Base-by-base conservation (phyloP, 2,797 vertebrate genomes). In the Phataginus tricuspis region DNA sequence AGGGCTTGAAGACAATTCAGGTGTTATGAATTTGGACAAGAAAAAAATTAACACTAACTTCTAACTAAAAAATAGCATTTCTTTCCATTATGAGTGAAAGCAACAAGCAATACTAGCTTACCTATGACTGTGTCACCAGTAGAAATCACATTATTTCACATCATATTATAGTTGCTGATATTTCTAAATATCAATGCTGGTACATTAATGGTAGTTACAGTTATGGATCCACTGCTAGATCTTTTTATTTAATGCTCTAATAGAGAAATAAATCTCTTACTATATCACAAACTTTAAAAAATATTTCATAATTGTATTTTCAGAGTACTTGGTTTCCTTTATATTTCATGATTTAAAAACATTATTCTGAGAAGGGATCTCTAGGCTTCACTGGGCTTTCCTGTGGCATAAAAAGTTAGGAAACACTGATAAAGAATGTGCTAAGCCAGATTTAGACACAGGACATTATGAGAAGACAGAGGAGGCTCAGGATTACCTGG, bases 321-420 rank as follows among this genome's bases (percentile, higher is more conserved):
- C 51, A 79, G 11, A 83, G 78, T 82, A 25, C 16, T 86, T 49
- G 29, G 34, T 90, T 97, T 83, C 75, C 53, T 92, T 91, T 93
- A 51, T 93, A 39, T 89, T 94, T 91, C 2, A 37, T 59, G 1
- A 16, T 82, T 86, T 94, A 84, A 83, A 86, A 69, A 27, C 19
- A 27, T 68, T 79, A 37, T 18, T 92, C 53, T 84, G 68, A 75
- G 27, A 90, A n/a, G 14, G 34, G 8, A 6, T 74, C 25, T 45
- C 21, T 42, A 64, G 23, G 15, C n/a, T 84, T 86, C 39, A 21
- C 11, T 57, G 66, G 83, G 13, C 39, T 79, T 95, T 51, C 11
- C 25, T 42, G 1, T 68, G 51, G 14, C 31, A 57, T 69, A 27
- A 49, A 85, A 31, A 15, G 45, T 57, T 34, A n/a, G 61, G 68